Conservation (phyloP, 1,140 invertebrate genomes). For the Sinella curviseta region DNA sequence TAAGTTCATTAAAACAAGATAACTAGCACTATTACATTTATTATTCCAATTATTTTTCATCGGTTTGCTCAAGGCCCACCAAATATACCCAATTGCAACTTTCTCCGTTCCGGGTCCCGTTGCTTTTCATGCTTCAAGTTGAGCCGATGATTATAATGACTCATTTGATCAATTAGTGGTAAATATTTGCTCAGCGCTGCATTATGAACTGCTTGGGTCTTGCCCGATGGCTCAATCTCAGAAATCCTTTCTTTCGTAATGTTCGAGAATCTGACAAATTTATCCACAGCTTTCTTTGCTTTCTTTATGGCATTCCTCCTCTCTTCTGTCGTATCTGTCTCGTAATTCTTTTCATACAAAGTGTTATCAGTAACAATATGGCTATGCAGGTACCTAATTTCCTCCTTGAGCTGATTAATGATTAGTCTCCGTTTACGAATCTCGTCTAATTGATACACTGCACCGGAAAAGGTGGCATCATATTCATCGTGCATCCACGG, state of each 20-base stretch:
- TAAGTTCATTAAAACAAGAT: too few species aligned
- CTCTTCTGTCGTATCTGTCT: background rate
- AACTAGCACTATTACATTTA: too few species aligned
- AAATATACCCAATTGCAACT: background rate
- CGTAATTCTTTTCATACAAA: background rate
- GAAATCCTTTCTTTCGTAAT: background rate
- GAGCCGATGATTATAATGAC: conserved; percentile 19
- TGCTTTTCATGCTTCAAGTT: conserved; percentile 9
- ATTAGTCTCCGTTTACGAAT: background rate
- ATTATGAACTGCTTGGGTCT: background rate
- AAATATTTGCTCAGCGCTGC: conserved; percentile 5
- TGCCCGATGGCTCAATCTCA: background rate
- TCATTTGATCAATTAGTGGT: background rate
- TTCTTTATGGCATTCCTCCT: background rate
- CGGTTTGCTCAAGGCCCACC: too few species aligned
- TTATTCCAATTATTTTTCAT: too few species aligned
- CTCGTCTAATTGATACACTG: background rate
- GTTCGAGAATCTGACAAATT: background rate
- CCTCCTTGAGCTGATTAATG: background rate
- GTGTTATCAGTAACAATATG: background rate
- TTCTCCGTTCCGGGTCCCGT: background rate
- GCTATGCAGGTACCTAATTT: background rate
- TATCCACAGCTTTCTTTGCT: background rate
- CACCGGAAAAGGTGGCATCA: background rate
- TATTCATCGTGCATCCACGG: background rate